Base-by-base conservation (phyloP, 2,888 invertebrate genomes). In the Spatulosminthurus flaviceps region DNA sequence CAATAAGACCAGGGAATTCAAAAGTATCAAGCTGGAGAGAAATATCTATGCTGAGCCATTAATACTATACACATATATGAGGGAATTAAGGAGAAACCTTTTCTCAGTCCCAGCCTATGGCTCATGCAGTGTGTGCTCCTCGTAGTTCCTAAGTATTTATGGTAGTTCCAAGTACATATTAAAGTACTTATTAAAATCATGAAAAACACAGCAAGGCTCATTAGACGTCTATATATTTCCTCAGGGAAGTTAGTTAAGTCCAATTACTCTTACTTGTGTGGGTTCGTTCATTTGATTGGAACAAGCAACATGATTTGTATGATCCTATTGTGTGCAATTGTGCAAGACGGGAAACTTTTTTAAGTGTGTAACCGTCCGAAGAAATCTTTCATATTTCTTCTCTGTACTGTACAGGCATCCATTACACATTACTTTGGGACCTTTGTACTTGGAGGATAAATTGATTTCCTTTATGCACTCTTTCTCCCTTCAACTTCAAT, bases 331-430 rank as follows among this genome's bases (percentile, higher is more conserved):
- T 51, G n/a, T 51, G 16, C 51, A 51, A 51, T 51, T 51, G 51
- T 51, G 51, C 51, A 51, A 51, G 51, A 51, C 51, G 51, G n/a
- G 51, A 2, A 51, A 51, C 51, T 51, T n/a, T n/a, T n/a, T n/a
- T 16, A 51, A 19, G 19, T 51, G 51, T 51, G 5, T 51, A 51
- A n/a, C 51, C 51, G 16, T 16, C 51, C 51, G n/a, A 51, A n/a
- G n/a, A 13, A 51, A 51, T 51, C n/a, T 4, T 51, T 51, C n/a
- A 19, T n/a, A 19, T 51, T 51, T 51, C 51, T 51, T n/a, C n/a
- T n/a, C n/a, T n/a, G n/a, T n/a, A n/a, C n/a, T n/a, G 9, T 34
- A 9, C 34, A 4, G 34, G 34, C 34, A 7, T 34, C 34, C 9
- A 34, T 34, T 9, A 34, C 9, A 34, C 5, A 34, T 7, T 34